These are phyloP conservation scores for Acropora yongei DNA, from an alignment of 64 coral and sea anemone genomes.

Conservation along the genomic window DNA sequence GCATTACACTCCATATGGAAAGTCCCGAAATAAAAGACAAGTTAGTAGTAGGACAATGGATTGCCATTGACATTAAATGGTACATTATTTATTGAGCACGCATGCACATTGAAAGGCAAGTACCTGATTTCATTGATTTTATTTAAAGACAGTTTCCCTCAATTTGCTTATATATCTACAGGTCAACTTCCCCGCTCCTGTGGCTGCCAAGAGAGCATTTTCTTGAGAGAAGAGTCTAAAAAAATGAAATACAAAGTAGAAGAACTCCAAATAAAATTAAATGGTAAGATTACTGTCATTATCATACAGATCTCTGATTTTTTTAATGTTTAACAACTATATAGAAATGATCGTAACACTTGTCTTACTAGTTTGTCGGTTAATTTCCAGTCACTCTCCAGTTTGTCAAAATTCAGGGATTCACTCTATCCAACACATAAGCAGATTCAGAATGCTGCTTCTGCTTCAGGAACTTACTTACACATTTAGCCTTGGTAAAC, in stretches of 20 bases:
- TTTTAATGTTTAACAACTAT: conserved; percentile 12
- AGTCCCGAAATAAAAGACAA: no score
- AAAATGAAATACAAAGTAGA: conserved; percentile 8
- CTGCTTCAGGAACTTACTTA: background rate
- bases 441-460: background rate
- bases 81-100: conserved; percentile 15
- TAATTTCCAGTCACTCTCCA: conserved; percentile 12
- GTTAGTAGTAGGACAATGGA: no score
- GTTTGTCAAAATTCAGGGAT: conserved; percentile 13
- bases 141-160: conserved; percentile 14
- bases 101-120: conserved; percentile 8
- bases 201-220: conserved; percentile 15
- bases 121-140: conserved; percentile 12
- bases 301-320: conserved; percentile 17
- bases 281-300: conserved; percentile 10
- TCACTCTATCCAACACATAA: conserved; percentile 5
- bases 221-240: background rate
- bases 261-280: conserved; percentile 14
- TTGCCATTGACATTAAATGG: no score
- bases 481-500: no score
- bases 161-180: background rate
- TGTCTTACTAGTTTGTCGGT: conserved; percentile 9
- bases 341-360: conserved; percentile 11
- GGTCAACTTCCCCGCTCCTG: conserved; percentile 7
- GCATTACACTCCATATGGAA: no score